Base-by-base conservation (phyloP, 2,888 invertebrate genomes). In the Drosophila setosimentum region DNA sequence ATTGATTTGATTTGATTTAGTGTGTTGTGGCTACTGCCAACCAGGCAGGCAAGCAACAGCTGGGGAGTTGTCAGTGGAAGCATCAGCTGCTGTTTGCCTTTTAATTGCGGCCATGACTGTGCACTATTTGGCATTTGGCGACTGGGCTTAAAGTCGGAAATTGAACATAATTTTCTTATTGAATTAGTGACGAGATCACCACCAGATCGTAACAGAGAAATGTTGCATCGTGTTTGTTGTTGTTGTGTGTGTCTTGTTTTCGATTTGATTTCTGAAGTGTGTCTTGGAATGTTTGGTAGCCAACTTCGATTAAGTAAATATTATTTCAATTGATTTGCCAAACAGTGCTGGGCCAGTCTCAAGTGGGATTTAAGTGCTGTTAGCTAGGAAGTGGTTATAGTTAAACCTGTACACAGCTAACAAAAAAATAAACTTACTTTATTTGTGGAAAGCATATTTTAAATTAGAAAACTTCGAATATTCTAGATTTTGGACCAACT, bases 251-350 rank as follows among this genome's bases (percentile, higher is more conserved):
- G 71, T 73, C 78, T 76, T 73, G 75, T 76, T 80, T 87, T 76
- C 64, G 79, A 85, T 81, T 89, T 87, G 87, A 87, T 87, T 89
- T 89, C 78, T 87, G 80, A 80, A 87, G 87, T 87, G 86, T 82
- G 76, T 70, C 84, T 73, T 76, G 85, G 87, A 83, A 87, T 84
- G 78, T 83, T 83, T 87, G 87, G 84, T 85, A 83, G 89, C 84
- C 72, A 55, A 66, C 75, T 76, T 58, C 65, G 76, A 73, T 63
- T 81, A 87, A 81, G 60, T 69, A 66, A 86, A 89, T 86, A 86
- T 86, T 86, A 69, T 73, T 87, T 79, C 70, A 82, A 87, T 87
- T 86, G 85, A 86, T 86, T 86, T 86, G 82, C 82, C 74, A 87
- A 84, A 74, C 82, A 86, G 71, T 57, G 59, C 51, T 55, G 35